phyloP scores from a whole-genome alignment of 2,113 vertebrate genomes.

The Corythoichthys intestinalis region DNA sequence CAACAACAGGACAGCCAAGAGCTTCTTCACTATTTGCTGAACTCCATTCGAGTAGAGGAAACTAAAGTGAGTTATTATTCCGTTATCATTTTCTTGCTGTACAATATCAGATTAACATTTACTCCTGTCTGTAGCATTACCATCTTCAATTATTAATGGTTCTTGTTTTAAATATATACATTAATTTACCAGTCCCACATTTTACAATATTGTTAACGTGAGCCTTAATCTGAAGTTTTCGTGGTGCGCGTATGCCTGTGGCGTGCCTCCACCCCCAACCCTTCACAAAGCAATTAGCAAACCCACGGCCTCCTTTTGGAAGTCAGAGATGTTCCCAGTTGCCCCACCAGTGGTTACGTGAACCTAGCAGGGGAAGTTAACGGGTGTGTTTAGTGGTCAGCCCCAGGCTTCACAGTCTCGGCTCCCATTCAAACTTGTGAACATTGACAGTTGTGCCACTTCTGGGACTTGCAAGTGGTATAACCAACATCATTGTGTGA shows the following conservation, averaged over 20 bases:
- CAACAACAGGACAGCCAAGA: constrained; percentile 99
- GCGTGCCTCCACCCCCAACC: constrained; percentile 3
- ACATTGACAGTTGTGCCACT: constrained; percentile 71
- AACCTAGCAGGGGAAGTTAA: constrained; percentile 56
- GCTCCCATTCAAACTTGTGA: constrained; percentile 73
- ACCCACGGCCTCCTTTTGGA: constrained; percentile 43
- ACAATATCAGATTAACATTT: too few species aligned
- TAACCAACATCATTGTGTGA: constrained; percentile 76
- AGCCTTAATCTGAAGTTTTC: neutral
- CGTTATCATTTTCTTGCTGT: too few species aligned
- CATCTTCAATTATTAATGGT: neutral
- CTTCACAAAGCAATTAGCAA: constrained; percentile 60
- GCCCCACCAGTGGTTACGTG: constrained; percentile 64
- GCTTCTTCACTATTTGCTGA: constrained; percentile 91
- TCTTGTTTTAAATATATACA: neutral
- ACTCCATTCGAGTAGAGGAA: constrained; percentile 93
- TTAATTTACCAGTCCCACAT: neutral
- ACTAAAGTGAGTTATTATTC: constrained; percentile 81
- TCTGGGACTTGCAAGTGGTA: constrained; percentile 69
- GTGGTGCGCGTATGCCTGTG: constrained; percentile 1
- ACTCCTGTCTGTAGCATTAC: neutral
- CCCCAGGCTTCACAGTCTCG: constrained; percentile 54
- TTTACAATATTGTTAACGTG: neutral
- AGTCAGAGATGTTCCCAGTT: constrained; percentile 40
- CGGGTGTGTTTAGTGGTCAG: constrained; percentile 67